Evolutionary conservation across 2,797 vertebrate species (phyloP), one percentile per base, ranked within the genome.

Genomic region (Oreochromis grahami): DNA sequence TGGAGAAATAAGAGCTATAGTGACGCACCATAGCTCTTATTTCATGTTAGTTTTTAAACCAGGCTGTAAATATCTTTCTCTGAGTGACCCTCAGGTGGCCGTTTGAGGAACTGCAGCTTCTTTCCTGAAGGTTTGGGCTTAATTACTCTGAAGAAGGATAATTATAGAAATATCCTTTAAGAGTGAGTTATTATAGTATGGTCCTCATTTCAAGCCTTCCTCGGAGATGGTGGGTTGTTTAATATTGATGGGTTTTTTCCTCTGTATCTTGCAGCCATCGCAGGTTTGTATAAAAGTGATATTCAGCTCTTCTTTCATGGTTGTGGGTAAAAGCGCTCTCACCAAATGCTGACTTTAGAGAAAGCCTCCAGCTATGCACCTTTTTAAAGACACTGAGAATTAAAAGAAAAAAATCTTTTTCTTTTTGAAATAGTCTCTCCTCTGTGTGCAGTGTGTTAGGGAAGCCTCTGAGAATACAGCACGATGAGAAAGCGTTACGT

Each of bases 401-500:
- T 19, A 19, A 34, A 7, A 60, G 21, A 26, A 48, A 48, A 7
- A 7, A 15, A 48, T 8, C 7, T 13, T 26, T 24, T 24, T 43
- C 12, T 12, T 43, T 43, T 13, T 43, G 15, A 19, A 34, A 34
- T 60, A 29, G 17, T 0, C 9, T 38, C 11, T 51, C 4, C 32
- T 8, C 55, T 58, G 14, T 26, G 58, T 36, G 43, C 43, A 32
- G 24, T 0, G 24, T 48, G 24, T 2, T 70, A 38, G 38, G 43
- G 34, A 45, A 45, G 10, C 14, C 55, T 58, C 6, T 14, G 3
- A 45, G 1, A 9, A 7, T 4, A 24, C 63, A 70, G 10, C 24
- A 0, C 26, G 1, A 17, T 0, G 8, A 19, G 15, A 48, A 19
- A 72, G 11, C 21, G 4, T 41, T 48, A 7, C 11, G 43, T 3